These are phyloP conservation scores for Eulemur coronatus DNA, from an alignment of 2,797 vertebrate genomes.

Conservation along the genomic window DNA sequence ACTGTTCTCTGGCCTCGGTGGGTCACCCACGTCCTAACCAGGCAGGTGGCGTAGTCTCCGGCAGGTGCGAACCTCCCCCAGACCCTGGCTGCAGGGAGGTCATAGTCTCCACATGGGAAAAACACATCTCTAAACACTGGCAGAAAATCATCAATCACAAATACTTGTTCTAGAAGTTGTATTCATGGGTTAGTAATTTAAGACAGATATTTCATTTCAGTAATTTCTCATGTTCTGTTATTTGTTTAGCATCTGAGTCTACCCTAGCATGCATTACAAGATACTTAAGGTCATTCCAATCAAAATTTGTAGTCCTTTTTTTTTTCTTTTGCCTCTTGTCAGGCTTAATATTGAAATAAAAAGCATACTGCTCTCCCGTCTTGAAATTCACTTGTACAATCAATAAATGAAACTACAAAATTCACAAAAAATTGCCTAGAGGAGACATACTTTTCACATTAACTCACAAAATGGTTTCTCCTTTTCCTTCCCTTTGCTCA, in stretches of 20 bases:
- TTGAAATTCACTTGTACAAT: not conserved
- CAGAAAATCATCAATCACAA: not conserved
- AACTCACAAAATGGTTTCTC: not conserved
- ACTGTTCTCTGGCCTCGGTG: fast-evolving
- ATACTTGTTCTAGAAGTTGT: not conserved
- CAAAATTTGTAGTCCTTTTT: too few relatives aligned
- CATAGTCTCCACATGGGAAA: fast-evolving
- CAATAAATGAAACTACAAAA: fast-evolving
- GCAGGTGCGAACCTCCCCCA: fast-evolving
- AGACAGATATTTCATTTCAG: fast-evolving
- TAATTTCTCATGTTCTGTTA: fast-evolving
- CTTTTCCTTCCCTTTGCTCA: not conserved
- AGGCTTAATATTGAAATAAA: not conserved
- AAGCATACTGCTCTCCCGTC: not conserved
- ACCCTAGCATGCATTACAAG: not conserved
- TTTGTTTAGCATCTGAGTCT: not conserved
- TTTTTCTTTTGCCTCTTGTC: not conserved
- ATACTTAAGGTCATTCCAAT: not conserved
- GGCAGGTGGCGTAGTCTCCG: fast-evolving
- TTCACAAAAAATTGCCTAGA: fast-evolving
- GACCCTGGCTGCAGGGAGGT: not conserved
- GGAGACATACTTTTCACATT: fast-evolving
- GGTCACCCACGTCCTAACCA: fast-evolving
- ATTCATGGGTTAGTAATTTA: not conserved
- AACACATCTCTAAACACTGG: fast-evolving